Base-by-base conservation (phyloP, 2,888 invertebrate genomes). In the Oxytorus armatus region DNA sequence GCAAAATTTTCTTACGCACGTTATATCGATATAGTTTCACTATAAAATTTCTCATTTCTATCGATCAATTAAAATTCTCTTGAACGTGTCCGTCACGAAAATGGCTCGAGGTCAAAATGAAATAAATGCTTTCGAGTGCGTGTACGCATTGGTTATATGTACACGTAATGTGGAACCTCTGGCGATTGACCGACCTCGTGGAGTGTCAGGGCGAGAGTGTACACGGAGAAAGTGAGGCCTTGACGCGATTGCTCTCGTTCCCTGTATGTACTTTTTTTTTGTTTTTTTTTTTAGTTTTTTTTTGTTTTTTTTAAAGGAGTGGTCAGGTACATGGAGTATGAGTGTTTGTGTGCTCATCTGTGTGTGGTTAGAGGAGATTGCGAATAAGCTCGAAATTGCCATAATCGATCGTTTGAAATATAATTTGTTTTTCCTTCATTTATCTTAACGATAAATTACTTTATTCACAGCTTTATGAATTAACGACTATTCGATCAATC, bases 161-260 rank as follows among this genome's bases (percentile, higher is more conserved):
- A 10, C 3, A 57, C 16, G 3, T 10, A 16, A 8, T 59, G 21
- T n/a, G 57, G 57, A 21, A 25, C 21, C 11, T 8, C 21, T 3
- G 25, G 8, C 33, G 55, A 39, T 51, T 42, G 69, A 70, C 44
- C 44, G 66, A 70, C 55, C 51, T 21, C 49, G 21, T 63, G 57
- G 44, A 55, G 25, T 84, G 82, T 82, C 83, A 84, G 82, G 83
- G 79, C 73, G 77, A 83, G 82, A 83, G 81, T 84, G 82, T 84
- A 85, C n/a, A n/a, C 61, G 81, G 88, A 86, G 88, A 88, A 88
- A 88, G 88, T 83, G 68, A 72, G 84, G 75, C 87, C 88, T 86
- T 86, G 85, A 76, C 78, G 63, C 16, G 21, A 29, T 55, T 51
- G 66, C 36, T 63, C 63, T 49, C 55, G 74, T 78, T 78, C 47